Conservation (phyloP, 2,888 invertebrate species). For the Trypoxylon attenuatum region DNA sequence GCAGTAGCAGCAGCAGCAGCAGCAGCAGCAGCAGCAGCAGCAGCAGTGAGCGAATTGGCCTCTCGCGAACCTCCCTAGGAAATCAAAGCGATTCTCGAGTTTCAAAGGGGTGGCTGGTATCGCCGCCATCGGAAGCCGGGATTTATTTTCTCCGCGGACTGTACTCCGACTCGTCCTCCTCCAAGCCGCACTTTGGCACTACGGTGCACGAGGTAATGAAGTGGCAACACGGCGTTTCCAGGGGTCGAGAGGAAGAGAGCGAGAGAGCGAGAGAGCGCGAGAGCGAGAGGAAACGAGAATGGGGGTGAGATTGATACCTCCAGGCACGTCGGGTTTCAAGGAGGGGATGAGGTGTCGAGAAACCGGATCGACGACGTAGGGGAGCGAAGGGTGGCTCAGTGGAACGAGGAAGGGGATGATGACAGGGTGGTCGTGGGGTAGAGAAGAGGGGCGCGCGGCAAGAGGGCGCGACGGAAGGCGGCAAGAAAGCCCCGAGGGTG, state of each 20-base stretch:
- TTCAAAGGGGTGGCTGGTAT: background rate
- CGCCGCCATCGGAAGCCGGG: background rate
- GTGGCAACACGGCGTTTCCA: constrained; percentile 71
- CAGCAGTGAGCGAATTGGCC: constrained; percentile 24
- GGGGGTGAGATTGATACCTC: constrained; percentile 71
- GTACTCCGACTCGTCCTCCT: constrained; percentile 36
- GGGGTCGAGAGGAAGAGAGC: too few relatives aligned
- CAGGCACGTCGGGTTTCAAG: constrained; percentile 65
- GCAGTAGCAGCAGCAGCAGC: too few relatives aligned
- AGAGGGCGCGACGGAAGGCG: constrained; percentile 21
- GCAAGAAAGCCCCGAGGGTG: constrained; percentile 55
- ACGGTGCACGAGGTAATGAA: constrained; percentile 68
- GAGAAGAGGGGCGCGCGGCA: constrained; percentile 27
- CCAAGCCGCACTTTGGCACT: constrained; percentile 43
- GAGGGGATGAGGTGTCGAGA: constrained; percentile 66
- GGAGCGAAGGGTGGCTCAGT: constrained; percentile 31
- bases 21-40: too few relatives aligned
- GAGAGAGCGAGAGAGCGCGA: too few relatives aligned
- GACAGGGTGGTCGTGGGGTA: constrained; percentile 10
- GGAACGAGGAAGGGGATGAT: constrained; percentile 29
- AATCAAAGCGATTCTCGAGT: constrained; percentile 20
- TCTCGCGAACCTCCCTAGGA: constrained; percentile 9
- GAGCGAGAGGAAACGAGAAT: too few relatives aligned
- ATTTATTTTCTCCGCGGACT: constrained; percentile 44
- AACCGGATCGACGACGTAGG: constrained; percentile 62